phyloP scores from a whole-genome alignment of 2,113 vertebrate genomes.

The Parus major region DNA sequence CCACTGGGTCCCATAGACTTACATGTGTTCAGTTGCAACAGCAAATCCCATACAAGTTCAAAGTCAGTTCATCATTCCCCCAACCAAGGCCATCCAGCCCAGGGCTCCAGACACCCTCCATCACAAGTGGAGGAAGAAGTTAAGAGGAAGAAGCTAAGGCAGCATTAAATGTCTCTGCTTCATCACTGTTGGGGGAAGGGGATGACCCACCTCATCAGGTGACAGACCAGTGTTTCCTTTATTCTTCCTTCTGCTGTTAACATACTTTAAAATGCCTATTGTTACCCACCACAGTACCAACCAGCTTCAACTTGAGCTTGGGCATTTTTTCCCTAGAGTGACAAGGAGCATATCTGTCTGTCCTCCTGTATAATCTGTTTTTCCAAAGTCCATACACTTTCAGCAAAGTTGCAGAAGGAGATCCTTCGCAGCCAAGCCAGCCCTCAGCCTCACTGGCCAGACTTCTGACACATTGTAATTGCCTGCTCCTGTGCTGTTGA shows the following conservation, averaged over 20 bases:
- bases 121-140: background rate
- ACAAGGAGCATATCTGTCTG: background rate
- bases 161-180: background rate
- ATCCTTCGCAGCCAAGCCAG: background rate
- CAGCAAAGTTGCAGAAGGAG: background rate
- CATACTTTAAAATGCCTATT: background rate
- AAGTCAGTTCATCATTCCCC: background rate
- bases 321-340: background rate
- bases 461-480: background rate
- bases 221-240: background rate
- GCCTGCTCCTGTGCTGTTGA: background rate
- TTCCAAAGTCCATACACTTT: background rate
- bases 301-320: background rate
- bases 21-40: background rate
- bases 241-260: background rate
- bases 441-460: background rate
- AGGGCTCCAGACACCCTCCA: rapidly evolving
- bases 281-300: background rate
- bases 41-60: background rate
- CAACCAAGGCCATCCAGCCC: background rate
- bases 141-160: background rate
- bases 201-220: background rate
- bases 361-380: background rate
- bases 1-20: too few species aligned
- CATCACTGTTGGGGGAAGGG: background rate